phyloP scores from a whole-genome alignment of 1,140 invertebrate species.

The Hylaeus volcanicus region DNA sequence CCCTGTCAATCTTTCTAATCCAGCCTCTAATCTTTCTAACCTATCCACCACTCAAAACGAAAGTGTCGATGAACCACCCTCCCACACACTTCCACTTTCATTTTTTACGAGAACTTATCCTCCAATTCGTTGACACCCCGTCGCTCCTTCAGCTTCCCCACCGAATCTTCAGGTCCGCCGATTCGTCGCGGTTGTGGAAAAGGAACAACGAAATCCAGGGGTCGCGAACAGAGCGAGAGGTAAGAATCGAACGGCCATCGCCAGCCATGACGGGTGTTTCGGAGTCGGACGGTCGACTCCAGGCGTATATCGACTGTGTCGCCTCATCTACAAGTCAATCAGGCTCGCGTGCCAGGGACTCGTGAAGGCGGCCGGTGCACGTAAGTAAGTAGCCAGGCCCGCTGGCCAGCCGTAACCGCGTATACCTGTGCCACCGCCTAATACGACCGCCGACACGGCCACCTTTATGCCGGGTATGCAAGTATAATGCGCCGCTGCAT shows the following conservation, averaged over 20 bases:
- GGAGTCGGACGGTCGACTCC: slow-evolving; percentile 53
- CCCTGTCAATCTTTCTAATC: no score
- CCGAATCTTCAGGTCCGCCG: no score
- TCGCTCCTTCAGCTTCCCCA: no score
- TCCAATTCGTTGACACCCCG: no score
- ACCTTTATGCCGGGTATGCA: slow-evolving; percentile 73
- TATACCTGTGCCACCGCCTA: slow-evolving; percentile 42
- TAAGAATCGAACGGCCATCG: slow-evolving; percentile 20
- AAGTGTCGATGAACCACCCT: no score
- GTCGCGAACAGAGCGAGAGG: not conserved
- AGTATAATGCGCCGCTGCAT: slow-evolving; percentile 77
- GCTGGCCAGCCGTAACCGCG: slow-evolving; percentile 52
- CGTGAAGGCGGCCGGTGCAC: slow-evolving; percentile 69
- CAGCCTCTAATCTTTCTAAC: no score
- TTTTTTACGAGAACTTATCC: no score
- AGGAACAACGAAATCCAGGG: no score
- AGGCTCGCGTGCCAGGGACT: slow-evolving; percentile 77
- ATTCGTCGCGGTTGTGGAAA: no score
- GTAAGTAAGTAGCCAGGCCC: slow-evolving; percentile 63
- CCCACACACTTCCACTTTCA: no score
- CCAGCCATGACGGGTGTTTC: slow-evolving; percentile 24
- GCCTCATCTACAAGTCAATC: slow-evolving; percentile 81
- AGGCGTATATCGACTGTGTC: slow-evolving; percentile 77
- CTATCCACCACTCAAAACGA: no score
- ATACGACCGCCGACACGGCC: slow-evolving; percentile 61